Conservation (phyloP, 2,888 invertebrate species). For the Drosophila dives region DNA sequence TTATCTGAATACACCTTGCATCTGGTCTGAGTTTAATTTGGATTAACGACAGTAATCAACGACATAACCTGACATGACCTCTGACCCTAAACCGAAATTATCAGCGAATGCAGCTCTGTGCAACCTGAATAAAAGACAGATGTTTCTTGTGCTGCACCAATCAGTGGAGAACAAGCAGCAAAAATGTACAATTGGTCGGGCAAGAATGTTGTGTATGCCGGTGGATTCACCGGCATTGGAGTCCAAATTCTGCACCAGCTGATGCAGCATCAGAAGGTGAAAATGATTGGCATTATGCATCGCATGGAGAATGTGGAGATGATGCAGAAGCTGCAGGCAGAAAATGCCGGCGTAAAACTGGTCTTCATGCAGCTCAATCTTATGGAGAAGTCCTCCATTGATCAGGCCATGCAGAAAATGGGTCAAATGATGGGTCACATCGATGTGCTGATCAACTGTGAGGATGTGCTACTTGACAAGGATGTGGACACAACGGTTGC, state of each 20-base stretch:
- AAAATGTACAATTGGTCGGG: slow-evolving; percentile 80
- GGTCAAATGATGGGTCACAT: slow-evolving; percentile 71
- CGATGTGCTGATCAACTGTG: slow-evolving; percentile 82
- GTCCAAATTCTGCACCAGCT: slow-evolving; percentile 78
- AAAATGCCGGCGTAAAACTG: slow-evolving; percentile 68
- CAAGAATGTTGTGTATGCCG: slow-evolving; percentile 82
- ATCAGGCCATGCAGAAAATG: slow-evolving; percentile 75
- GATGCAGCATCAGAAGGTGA: slow-evolving; percentile 78
- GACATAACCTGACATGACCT: slow-evolving; percentile 24
- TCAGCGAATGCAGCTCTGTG: not conserved
- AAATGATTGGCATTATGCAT: slow-evolving; percentile 75
- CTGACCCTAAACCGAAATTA: not conserved
- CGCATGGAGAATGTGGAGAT: slow-evolving; percentile 82
- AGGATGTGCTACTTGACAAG: slow-evolving; percentile 81
- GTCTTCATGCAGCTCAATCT: slow-evolving; percentile 80
- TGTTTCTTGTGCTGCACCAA: not conserved
- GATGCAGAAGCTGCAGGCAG: slow-evolving; percentile 78
- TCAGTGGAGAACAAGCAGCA: not conserved
- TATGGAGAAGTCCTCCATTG: slow-evolving; percentile 73
- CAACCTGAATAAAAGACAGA: slow-evolving; percentile 25
- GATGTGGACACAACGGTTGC: slow-evolving; percentile 82
- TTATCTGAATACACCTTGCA: slow-evolving; percentile 31
- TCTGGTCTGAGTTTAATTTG: slow-evolving; percentile 9
- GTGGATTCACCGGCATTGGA: slow-evolving; percentile 81
- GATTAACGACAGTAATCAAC: not conserved